Base-by-base conservation (phyloP, 2,797 vertebrate species). In the Zenarchopterus dispar region DNA sequence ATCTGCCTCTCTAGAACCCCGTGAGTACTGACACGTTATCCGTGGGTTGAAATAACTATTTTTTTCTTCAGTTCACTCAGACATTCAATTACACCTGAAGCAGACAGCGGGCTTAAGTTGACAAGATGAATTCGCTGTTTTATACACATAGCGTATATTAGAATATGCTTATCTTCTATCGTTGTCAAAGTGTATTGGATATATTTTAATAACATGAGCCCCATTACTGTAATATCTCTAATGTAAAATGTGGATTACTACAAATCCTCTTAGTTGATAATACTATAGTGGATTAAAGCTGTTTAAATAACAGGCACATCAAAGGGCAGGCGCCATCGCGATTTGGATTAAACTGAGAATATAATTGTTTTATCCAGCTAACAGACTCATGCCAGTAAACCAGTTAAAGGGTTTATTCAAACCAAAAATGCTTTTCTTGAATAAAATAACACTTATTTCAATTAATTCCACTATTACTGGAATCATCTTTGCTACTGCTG, bases 71-170 rank as follows among this genome's bases (percentile, higher is more conserved):
- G 91, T 94, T 94, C 95, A 94, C 91, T 92, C 62, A 85, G 92
- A 94, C 94, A 94, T 96, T 95, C 95, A 96, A 95, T 96, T 95
- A 94, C 92, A 94, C 91, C 87, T 91, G 90, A 85, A 94, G 84
- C 91, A 94, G 94, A 93, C 94, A 94, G 94, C 93, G 93, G 31
- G 93, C 88, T 92, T 84, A 81, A 92, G 84, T 87, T 66, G 77
- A 91, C 90, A 89, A 85, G 93, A 91, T 90, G 33, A 24, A 41
- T 19, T 28, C 68, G 45, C 90, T 83, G 80, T 88, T 71, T 77
- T 84, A 88, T 21, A 28, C 11, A 47, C 8, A 19, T 84, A 85
- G 91, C 49, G 88, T 90, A 92, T 93, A 96, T 95, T 94, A 95
- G 92, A 75, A 88, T 92, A 94, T 92, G 94, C 93, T 91, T 93